Conservation (phyloP, 2,888 invertebrate genomes). For the Apamea monoglypha region DNA sequence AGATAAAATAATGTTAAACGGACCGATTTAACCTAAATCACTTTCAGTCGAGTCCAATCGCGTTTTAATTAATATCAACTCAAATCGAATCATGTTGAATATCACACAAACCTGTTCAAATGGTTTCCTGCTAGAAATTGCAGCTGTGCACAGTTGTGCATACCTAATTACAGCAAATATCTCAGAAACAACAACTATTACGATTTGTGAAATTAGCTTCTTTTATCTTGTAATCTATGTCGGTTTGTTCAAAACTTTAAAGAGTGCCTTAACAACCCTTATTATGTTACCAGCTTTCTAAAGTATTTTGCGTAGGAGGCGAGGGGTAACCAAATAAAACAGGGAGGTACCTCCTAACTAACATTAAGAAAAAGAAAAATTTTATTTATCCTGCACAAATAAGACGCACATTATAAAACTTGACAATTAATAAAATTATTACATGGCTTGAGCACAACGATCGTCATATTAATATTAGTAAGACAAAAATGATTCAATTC, state of each 20-base stretch:
- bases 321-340: not conserved
- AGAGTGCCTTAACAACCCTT: not conserved
- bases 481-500: no score
- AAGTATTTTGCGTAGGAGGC: not conserved
- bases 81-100: slow-evolving; percentile 37
- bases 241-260: not conserved
- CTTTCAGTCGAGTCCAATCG: slow-evolving; percentile 18
- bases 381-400: not conserved
- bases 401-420: not conserved
- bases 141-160: slow-evolving; percentile 31
- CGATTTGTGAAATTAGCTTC: not conserved
- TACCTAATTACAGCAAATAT: slow-evolving; percentile 25
- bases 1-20: not conserved
- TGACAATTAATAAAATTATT: no score
- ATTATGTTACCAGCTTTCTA: not conserved
- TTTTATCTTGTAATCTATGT: not conserved
- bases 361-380: no score
- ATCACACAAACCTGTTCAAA: slow-evolving; percentile 46
- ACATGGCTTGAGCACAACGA: no score
- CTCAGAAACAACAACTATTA: not conserved
- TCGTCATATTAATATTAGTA: no score
- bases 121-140: slow-evolving; percentile 15
- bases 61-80: slow-evolving; percentile 47
- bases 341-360: no score
- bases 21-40: slow-evolving; percentile 31